These are phyloP conservation scores for Oceanodroma tethys DNA, from an alignment of 2,113 vertebrate genomes.

Conservation along the genomic window DNA sequence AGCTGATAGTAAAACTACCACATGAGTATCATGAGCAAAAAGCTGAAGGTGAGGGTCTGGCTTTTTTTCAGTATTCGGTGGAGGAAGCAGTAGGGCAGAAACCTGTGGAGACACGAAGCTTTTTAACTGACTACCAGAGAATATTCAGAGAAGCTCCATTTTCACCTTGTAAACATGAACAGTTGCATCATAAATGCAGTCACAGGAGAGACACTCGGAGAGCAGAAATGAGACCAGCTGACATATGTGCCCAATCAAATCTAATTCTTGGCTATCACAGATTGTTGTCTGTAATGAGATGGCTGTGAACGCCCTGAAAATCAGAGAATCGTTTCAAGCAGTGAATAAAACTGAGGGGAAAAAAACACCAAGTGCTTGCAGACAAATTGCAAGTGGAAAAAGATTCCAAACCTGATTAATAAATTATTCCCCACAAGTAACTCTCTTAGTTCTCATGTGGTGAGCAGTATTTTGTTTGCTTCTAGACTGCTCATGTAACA, in stretches of 20 bases:
- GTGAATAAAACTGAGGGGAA: not conserved
- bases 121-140: not conserved
- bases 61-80: not conserved
- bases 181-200: not conserved
- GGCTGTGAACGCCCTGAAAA: not conserved
- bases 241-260: not conserved
- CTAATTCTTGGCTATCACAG: not conserved
- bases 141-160: not conserved
- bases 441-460: not conserved
- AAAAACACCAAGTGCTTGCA: not conserved
- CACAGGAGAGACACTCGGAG: not conserved
- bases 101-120: not conserved
- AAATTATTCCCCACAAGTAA: not conserved
- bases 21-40: not conserved
- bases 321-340: not conserved
- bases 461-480: not conserved
- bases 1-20: not conserved
- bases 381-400: conserved; percentile 12
- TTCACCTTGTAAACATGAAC: not conserved
- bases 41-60: not conserved
- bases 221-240: conserved; percentile 4
- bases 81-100: not conserved
- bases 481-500: not conserved
- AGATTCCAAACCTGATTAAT: not conserved
- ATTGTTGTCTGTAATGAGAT: not conserved